These are phyloP conservation scores for Erpetoichthys calabaricus DNA, from an alignment of 2,797 vertebrate genomes.

Conservation along the genomic window DNA sequence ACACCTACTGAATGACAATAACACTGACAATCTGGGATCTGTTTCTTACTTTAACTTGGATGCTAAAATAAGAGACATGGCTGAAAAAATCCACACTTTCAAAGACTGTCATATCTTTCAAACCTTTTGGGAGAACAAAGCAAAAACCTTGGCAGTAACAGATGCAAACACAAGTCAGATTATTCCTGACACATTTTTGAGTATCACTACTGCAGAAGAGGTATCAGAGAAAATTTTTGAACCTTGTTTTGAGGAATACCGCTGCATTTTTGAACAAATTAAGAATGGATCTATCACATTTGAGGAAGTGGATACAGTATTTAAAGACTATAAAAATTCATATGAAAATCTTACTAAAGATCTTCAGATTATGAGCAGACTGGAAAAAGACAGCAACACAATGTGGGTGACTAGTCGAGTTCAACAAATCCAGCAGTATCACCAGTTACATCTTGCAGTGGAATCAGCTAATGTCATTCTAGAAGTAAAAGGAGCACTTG, in stretches of 20 bases:
- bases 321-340: slow-evolving; percentile 46
- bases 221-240: slow-evolving; percentile 30
- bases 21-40: slow-evolving; percentile 11
- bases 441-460: slow-evolving; percentile 70
- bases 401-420: slow-evolving; percentile 58
- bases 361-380: slow-evolving; percentile 42
- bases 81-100: slow-evolving; percentile 28
- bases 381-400: slow-evolving; percentile 18
- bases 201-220: slow-evolving; percentile 21
- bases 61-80: slow-evolving; percentile 37
- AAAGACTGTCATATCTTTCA: slow-evolving; percentile 60
- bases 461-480: slow-evolving; percentile 59
- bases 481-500: slow-evolving; percentile 51
- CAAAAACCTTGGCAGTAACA: slow-evolving; percentile 6
- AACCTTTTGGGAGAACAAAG: slow-evolving; percentile 55
- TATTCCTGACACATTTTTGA: rapidly evolving
- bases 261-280: slow-evolving; percentile 37
- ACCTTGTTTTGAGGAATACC: slow-evolving; percentile 40
- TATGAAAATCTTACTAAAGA: slow-evolving; percentile 50
- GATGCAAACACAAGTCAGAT: rapidly evolving
- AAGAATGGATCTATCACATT: slow-evolving; percentile 58
- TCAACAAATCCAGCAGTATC: slow-evolving; percentile 74
- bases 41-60: slow-evolving; percentile 53
- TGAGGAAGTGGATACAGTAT: slow-evolving; percentile 46
- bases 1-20: slow-evolving; percentile 16